Base-by-base conservation (phyloP, 2,113 vertebrate genomes). In the Myanophis thanlyinensis region DNA sequence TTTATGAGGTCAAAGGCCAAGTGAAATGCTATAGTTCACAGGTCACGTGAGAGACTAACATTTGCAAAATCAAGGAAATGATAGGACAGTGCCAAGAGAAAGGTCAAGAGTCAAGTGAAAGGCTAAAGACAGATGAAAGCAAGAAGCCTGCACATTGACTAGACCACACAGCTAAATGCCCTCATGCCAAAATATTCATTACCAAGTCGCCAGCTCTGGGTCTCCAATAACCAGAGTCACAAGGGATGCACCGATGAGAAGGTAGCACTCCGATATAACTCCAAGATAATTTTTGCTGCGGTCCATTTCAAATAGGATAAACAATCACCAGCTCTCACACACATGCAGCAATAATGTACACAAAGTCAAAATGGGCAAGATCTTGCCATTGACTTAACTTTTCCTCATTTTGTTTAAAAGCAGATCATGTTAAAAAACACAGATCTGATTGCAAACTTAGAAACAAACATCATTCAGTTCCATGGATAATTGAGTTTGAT, bases 61-160 rank as follows among this genome's bases (percentile, higher is more conserved):
- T 98, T 97, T 97, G 97, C 93, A 91, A 97, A 97, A 95, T 97
- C 96, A 96, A 97, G 98, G 97, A 98, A 98, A 97, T 96, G 97
- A 97, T 96, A 97, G 97, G 97, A 98, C 95, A 98, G 96, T 97
- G 96, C 97, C 97, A 98, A 97, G 97, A 95, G 96, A 97, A 97
- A 98, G 97, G 98, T 97, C 97, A 97, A 94, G 98, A 96, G 97
- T 97, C 98, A 98, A 97, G 97, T 97, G 97, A 97, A 97, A 96
- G 96, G 96, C 95, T 94, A 95, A 92, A 59, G 0, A 0, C 86
- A 95, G 97, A 97, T 97, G 97, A 98, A 97, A 97, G 97, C 94
- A 95, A 97, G 95, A 93, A 91, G 94, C 90, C 93, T 95, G 93
- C 44, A 2, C 0, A 92, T 90, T 1, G 1, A 94, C 91, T 1